A percentile compares a stretch with the other conserved stretches of the same genome.
Evolutionary conservation across 2,113 vertebrate species (phyloP).

Genomic region (Gorilla gorilla): DNA sequence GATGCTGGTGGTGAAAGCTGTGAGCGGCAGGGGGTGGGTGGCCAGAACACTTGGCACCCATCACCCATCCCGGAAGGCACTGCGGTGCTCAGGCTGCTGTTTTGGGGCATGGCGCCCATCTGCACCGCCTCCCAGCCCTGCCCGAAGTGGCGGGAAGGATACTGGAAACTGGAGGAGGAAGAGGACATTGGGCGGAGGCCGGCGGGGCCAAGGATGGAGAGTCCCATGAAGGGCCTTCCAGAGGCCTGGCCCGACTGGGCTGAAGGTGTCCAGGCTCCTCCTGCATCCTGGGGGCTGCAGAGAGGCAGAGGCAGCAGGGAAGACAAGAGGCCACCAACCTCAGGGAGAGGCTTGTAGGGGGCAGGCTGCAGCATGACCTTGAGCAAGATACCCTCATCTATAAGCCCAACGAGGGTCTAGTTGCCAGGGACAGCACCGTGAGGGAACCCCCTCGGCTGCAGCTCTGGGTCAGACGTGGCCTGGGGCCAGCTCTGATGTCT

Average conservation of each 20-base stretch:
- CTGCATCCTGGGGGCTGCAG: neutral
- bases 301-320: neutral
- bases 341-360: neutral
- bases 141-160: neutral
- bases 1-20: neutral
- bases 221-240: neutral
- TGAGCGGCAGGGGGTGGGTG: neutral
- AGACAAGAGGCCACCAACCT: too few species aligned
- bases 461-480: neutral
- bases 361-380: too few species aligned
- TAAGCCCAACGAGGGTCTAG: neutral
- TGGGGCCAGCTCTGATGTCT: neutral
- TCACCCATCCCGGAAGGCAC: neutral
- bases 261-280: neutral
- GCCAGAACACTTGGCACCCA: neutral
- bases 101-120: neutral
- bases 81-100: neutral
- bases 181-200: neutral
- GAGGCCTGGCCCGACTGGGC: neutral
- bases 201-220: fast-evolving
- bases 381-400: neutral
- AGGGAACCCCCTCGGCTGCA: neutral
- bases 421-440: fast-evolving
- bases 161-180: too few species aligned
- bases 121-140: neutral